phyloP scores from a whole-genome alignment of 2,888 invertebrate species.

The Cerastoderma edule region DNA sequence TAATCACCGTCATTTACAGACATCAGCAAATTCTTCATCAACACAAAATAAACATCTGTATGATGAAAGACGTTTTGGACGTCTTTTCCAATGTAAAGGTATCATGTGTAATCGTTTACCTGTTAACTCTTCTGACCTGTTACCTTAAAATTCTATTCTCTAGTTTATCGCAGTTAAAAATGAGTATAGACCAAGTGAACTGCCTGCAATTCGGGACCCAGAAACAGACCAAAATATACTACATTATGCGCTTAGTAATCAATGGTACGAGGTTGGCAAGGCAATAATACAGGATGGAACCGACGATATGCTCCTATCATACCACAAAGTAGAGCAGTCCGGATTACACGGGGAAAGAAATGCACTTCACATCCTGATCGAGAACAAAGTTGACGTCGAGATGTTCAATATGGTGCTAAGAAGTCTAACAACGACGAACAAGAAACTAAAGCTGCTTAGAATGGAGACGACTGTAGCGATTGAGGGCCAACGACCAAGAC shows the following conservation, averaged over 20 bases:
- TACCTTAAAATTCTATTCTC: not conserved
- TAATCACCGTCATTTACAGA: not conserved
- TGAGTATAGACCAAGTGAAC: not conserved
- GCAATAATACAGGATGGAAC: slow-evolving; percentile 29
- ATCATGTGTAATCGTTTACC: not conserved
- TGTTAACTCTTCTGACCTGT: not conserved
- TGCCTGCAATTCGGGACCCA: slow-evolving; percentile 4
- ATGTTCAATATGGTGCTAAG: slow-evolving; percentile 55
- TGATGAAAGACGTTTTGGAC: not conserved
- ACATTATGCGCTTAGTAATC: slow-evolving; percentile 43
- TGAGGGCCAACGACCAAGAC: slow-evolving; percentile 77
- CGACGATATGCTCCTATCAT: slow-evolving; percentile 47
- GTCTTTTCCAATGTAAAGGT: not conserved
- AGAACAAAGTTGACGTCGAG: slow-evolving; percentile 61
- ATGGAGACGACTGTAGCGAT: slow-evolving; percentile 72
- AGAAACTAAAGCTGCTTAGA: slow-evolving; percentile 28
- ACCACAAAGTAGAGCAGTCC: slow-evolving; percentile 43
- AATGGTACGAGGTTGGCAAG: slow-evolving; percentile 32
- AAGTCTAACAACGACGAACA: slow-evolving; percentile 13
- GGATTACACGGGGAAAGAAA: slow-evolving; percentile 65
- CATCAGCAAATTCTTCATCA: not conserved
- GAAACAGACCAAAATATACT: slow-evolving; percentile 43
- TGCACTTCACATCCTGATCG: slow-evolving; percentile 72
- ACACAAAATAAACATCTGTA: too few species aligned
- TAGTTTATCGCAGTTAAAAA: not conserved